Base-by-base conservation (phyloP, 2,888 invertebrate genomes). In the Glyphotaelius pellucidus region DNA sequence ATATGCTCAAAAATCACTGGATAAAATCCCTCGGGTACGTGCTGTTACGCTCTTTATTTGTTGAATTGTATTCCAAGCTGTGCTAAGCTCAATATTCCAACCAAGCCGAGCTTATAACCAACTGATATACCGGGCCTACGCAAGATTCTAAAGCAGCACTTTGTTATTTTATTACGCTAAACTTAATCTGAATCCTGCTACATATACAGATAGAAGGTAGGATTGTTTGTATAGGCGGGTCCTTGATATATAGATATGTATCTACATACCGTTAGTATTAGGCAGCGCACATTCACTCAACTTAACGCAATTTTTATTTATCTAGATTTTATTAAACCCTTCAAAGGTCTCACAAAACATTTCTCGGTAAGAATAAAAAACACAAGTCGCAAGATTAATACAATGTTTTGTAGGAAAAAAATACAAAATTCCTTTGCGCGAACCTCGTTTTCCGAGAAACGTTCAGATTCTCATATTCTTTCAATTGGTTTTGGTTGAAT, bases 401-500 rank as follows among this genome's bases (percentile, higher is more conserved):
- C 67, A 67, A 67, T 67, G 7, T 67, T 67, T 9, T 9, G 67
- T 25, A 67, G 25, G 25, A 67, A 67, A 67, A 67, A 67, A 67
- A 67, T 25, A 67, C 25, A 25, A 67, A 67, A 67, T n/a, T 25
- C 9, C 67, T 67, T 67, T 67, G 67, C 67, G 25, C 25, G 25
- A 25, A 7, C 25, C 67, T 25, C 67, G 67, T 67, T 67, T 87
- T 52, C 47, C 47, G 31, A 87, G 87, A 87, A 87, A 31, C 52
- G 31, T 67, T 52, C 31, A 89, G 14, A 89, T 86, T 89, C 88
- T 89, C 88, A 89, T 89, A 89, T 89, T 89, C 88, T 35, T 89
- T 89, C 88, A 89, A 89, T 89, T 89, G 31, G 88, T 89, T 89
- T 89, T 89, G 88, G 88, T 89, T 89, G 88, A 89, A 89, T 89